phyloP scores from a whole-genome alignment of 2,797 vertebrate genomes.

The Vultur gryphus region DNA sequence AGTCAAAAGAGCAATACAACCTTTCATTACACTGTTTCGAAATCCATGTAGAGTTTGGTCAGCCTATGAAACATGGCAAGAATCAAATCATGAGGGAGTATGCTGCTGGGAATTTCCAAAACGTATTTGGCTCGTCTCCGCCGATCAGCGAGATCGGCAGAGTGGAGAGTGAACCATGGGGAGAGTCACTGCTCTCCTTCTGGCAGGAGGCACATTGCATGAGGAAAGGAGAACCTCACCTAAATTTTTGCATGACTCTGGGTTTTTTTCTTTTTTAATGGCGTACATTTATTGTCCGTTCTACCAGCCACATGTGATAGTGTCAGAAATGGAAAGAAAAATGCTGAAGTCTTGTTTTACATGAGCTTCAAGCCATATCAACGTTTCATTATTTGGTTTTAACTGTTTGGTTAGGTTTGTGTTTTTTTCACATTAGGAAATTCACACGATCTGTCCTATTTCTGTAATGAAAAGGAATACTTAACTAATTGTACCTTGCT shows the following conservation, averaged over 20 bases:
- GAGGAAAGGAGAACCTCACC: neutral
- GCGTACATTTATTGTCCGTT: neutral
- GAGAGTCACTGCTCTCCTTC: neutral
- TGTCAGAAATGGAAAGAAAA: neutral
- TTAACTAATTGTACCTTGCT: neutral
- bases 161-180: fast-evolving
- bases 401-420: neutral
- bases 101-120: neutral
- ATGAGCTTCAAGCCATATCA: neutral
- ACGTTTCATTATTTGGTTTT: neutral
- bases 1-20: neutral
- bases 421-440: neutral
- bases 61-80: neutral
- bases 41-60: fast-evolving
- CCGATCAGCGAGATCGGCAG: fast-evolving
- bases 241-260: neutral
- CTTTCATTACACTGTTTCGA: neutral
- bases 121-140: fast-evolving
- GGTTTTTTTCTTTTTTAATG: neutral
- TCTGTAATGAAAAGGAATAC: neutral
- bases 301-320: neutral
- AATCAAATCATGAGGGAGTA: neutral
- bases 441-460: neutral
- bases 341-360: neutral
- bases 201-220: neutral